Evolutionary conservation across 2,113 vertebrate species (phyloP), one percentile per base, ranked within the genome.

Genomic region (Rhinopomastus cyanomelas): DNA sequence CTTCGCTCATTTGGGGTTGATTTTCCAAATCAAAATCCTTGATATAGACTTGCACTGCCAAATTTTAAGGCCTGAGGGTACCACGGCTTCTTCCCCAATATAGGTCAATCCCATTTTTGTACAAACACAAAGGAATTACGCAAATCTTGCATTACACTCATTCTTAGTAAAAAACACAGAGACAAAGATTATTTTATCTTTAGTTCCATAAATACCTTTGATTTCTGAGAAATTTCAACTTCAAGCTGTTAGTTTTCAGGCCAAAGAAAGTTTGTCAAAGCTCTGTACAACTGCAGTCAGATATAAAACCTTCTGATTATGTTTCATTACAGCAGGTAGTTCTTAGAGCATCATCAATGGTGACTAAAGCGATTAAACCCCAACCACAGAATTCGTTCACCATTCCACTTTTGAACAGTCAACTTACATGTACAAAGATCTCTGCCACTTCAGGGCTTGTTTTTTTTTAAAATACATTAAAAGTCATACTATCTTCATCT

Each of bases 21-120:
- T 79, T 75, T 94, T 86, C 69, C 69, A 87, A 39, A 81, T 52
- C 93, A 56, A 93, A 91, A 88, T 74, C 44, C 73, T 92, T 86
- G 86, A 93, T 81, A 75, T 3, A 65, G 66, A 53, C n/a, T 68
- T 84, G 14, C 16, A 60, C 36, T 75, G 92, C 46, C 82, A 94
- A 92, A 85, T 92, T 85, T 76, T 62, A 76, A 79, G 88, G 77
- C 61, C 81, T 68, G 53, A 79, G 77, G 77, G 66, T 69, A 88
- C 37, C 17, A 49, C 21, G 67, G 78, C 17, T 73, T 87, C 17
- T 73, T 87, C 59, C 68, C 20, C 87, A 84, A 87, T 88, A 69
- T 34, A 92, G 81, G 84, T 88, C 87, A 89, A 69, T 46, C 18
- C 37, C 76, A 69, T 69, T 89, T 88, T 72, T 76, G 65, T 48